A percentile compares a stretch with the other conserved stretches of the same genome.
Conservation (phyloP, 2,797 vertebrate genomes). For the Gallirallus australis region DNA sequence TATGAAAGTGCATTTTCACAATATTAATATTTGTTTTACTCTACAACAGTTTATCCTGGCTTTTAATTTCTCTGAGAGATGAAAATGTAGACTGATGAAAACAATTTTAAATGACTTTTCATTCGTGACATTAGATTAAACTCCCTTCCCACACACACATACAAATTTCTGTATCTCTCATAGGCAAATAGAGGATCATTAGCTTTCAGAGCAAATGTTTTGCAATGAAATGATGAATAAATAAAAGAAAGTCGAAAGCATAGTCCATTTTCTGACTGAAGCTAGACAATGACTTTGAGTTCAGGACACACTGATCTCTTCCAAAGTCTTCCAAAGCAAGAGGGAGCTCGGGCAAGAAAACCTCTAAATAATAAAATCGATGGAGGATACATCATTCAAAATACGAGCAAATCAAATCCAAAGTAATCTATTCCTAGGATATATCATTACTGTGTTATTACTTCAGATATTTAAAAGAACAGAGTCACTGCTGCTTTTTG, state of each 20-base stretch:
- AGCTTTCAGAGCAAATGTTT: neutral
- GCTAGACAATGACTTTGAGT: neutral
- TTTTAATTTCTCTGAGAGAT: neutral
- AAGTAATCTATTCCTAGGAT: neutral
- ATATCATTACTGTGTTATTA: neutral
- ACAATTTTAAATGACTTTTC: neutral
- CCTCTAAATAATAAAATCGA: neutral
- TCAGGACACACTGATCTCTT: neutral
- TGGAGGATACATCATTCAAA: neutral
- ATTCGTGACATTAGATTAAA: neutral
- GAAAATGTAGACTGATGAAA: neutral
- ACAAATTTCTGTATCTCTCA: neutral
- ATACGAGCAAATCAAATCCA: neutral
- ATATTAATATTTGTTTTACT: neutral
- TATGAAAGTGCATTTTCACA: neutral
- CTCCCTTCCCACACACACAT: neutral
- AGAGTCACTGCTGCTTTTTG: neutral
- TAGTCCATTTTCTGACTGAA: neutral
- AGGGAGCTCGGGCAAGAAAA: neutral
- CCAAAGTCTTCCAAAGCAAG: neutral
- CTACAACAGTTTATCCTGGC: neutral
- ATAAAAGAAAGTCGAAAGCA: neutral
- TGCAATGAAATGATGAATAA: neutral
- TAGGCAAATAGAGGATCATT: neutral
- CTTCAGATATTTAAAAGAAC: neutral